Percentiles rank a stretch among this genome's conserved stretches.
Conservation (phyloP, 2,113 vertebrate genomes). For the Notothenia coriiceps region DNA sequence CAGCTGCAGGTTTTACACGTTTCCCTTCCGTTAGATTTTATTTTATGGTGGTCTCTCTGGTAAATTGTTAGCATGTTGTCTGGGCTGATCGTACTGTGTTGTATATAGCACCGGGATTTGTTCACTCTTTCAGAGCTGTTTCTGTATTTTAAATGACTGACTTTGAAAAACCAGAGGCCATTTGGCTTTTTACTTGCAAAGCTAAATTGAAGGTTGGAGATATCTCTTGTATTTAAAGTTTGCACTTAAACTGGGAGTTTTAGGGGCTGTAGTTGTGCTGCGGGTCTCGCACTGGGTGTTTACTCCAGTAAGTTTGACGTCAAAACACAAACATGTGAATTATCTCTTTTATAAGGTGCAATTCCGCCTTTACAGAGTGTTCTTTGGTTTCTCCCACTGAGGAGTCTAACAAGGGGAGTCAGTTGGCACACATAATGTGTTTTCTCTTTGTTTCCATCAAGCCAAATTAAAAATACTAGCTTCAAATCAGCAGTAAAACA, state of each 20-base stretch:
- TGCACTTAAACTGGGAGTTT: conserved; percentile 65
- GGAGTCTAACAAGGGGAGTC: conserved; percentile 21
- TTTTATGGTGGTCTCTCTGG: conserved; percentile 58
- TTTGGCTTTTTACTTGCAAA: conserved; percentile 16
- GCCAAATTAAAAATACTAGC: background rate
- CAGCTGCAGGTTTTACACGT: conserved; percentile 7
- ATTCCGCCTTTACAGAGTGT: conserved; percentile 43
- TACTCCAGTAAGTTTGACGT: conserved; percentile 50
- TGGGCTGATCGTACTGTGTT: conserved; percentile 43
- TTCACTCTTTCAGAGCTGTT: conserved; percentile 44
- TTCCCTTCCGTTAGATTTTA: conserved; percentile 25
- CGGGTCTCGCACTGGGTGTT: conserved; percentile 52
- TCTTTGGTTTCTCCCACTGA: conserved; percentile 27
- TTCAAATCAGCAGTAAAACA: conserved; percentile 4
- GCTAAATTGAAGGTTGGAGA: conserved; percentile 68
- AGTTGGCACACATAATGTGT: background rate
- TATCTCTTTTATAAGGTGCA: conserved; percentile 69
- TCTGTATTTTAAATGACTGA: conserved; percentile 68
- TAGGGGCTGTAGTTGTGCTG: conserved; percentile 40
- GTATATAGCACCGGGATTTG: conserved; percentile 58
- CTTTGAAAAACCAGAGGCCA: conserved; percentile 49
- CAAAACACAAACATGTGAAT: conserved; percentile 71
- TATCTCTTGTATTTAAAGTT: conserved; percentile 67
- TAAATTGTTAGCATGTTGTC: conserved; percentile 68
- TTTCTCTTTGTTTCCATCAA: conserved; percentile 11